Base-by-base conservation (phyloP, 2,888 invertebrate species). In the Nasonia oneida region DNA sequence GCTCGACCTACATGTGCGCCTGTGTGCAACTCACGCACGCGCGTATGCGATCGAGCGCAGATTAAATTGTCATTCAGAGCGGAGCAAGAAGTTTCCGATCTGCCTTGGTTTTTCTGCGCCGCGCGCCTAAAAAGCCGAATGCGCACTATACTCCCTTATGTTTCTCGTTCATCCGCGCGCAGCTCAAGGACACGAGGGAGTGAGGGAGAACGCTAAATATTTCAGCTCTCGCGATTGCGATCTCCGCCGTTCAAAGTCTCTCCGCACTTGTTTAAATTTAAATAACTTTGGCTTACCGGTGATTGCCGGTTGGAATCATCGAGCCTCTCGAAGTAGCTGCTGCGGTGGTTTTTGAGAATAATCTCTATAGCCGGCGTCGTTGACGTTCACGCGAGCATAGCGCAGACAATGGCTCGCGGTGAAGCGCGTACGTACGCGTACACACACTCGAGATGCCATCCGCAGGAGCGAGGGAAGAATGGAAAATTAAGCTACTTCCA, bases 31-130 rank as follows among this genome's bases (percentile, higher is more conserved):
- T 42, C 14, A 15, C n/a, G 3, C 42, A 47, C 18, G 10, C 29
- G 8, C 71, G 67, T n/a, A 47, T 5, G 47, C 74, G 74, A 75
- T 75, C 74, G 50, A 47, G 74, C 74, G 6, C 64, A 23, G 76
- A 82, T 82, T 82, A 76, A 75, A 82, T 82, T 82, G 76, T 70
- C 82, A 76, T 82, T 82, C 82, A n/a, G 53, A n/a, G n/a, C 2
- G 29, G 64, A 82, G 42, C 57, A n/a, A 61, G 57, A 23, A n/a
- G n/a, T 64, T 82, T 75, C 42, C 81, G 57, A 81, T 75, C 74
- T 57, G 29, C 23, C 39, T 42, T 79, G 47, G 47, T 67, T 39
- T 37, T 78, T 61, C 14, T n/a, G 33, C n/a, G 23, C 29, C n/a
- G 23, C 29, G 37, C 37, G 29, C 3, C 50, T 33, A 3, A 42